A percentile compares a stretch with the other conserved stretches of the same genome.
These are phyloP conservation scores for Hyposmocoma kahamanoa DNA, from an alignment of 1,140 invertebrate genomes.

Conservation along the genomic window DNA sequence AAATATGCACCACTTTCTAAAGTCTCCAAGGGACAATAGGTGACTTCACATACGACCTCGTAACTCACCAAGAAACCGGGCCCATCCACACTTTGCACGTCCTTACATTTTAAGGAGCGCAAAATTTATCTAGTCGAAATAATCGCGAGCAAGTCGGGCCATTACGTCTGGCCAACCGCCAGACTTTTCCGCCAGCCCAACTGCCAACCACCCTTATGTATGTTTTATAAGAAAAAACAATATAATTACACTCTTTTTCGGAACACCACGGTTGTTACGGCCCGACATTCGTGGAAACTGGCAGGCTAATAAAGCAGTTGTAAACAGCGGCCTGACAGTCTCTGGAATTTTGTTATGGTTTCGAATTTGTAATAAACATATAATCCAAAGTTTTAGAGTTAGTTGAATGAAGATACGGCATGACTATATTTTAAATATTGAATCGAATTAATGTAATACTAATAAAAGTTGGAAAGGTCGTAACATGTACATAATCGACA, in stretches of 20 bases:
- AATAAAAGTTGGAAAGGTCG: too few relatives aligned
- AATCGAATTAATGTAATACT: too few relatives aligned
- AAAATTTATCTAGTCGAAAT: constrained; percentile 44
- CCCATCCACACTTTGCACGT: constrained; percentile 22
- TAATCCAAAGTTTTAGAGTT: too few relatives aligned
- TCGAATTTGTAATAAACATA: too few relatives aligned
- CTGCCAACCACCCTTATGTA: constrained; percentile 4
- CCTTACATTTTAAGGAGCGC: constrained; percentile 33
- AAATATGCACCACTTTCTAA: not conserved
- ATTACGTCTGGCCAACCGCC: not conserved
- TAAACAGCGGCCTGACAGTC: too few relatives aligned
- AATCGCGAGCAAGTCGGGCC: constrained; percentile 18
- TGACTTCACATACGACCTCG: not conserved
- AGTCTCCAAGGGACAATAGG: not conserved
- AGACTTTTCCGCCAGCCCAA: not conserved
- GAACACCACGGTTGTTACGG: too few relatives aligned
- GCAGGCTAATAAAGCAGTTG: too few relatives aligned
- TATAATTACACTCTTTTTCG: not conserved
- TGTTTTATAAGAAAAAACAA: constrained; percentile 1
- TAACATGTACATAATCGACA: too few relatives aligned
- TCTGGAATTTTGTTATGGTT: too few relatives aligned
- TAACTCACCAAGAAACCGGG: not conserved
- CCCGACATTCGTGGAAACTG: too few relatives aligned
- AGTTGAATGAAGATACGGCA: too few relatives aligned
- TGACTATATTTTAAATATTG: too few relatives aligned